Percentiles rank a stretch among this genome's conserved stretches.
Evolutionary conservation across 2,888 invertebrate genomes (phyloP).

Genomic region (Perizoma affinitatum): DNA sequence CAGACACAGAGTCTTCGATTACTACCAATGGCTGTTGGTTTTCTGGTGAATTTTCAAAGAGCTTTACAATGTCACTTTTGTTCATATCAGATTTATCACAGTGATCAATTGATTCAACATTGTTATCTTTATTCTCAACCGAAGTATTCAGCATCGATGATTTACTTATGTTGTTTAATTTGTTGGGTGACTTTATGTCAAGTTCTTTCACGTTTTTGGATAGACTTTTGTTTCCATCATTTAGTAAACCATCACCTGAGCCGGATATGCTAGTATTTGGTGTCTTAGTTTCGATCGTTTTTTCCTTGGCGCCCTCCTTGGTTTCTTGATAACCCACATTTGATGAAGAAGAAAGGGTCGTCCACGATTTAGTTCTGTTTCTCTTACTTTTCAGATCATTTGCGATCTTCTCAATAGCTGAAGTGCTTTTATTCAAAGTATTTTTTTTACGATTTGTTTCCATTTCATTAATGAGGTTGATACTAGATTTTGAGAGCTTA

Average conservation of each 20-base stretch:
- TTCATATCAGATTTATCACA: constrained; percentile 26
- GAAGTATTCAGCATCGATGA: constrained; percentile 10
- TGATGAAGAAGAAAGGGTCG: constrained; percentile 40
- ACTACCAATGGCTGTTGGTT: constrained; percentile 46
- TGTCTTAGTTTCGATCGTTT: constrained; percentile 1
- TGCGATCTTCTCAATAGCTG: constrained; percentile 44
- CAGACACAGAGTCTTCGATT: constrained; percentile 69
- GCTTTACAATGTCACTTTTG: constrained; percentile 41
- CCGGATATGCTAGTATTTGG: constrained; percentile 42
- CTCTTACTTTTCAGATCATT: constrained; percentile 50
- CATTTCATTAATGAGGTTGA: constrained; percentile 52
- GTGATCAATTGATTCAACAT: neutral
- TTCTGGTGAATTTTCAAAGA: constrained; percentile 55
- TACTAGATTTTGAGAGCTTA: constrained; percentile 47
- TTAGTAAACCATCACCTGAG: constrained; percentile 52
- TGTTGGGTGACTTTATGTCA: constrained; percentile 22
- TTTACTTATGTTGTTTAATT: constrained; percentile 20
- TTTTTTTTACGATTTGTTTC: constrained; percentile 42
- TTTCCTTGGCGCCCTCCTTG: constrained; percentile 7
- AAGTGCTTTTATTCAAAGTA: constrained; percentile 58
- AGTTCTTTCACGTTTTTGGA: constrained; percentile 40
- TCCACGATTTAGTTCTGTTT: constrained; percentile 67
- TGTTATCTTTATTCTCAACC: constrained; percentile 30
- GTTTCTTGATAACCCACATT: constrained; percentile 3
- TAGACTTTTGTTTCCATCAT: constrained; percentile 43